A percentile compares a stretch with the other conserved stretches of the same genome.
Conservation (phyloP, 1,140 invertebrate genomes). For the Hycleus phaleratus region DNA sequence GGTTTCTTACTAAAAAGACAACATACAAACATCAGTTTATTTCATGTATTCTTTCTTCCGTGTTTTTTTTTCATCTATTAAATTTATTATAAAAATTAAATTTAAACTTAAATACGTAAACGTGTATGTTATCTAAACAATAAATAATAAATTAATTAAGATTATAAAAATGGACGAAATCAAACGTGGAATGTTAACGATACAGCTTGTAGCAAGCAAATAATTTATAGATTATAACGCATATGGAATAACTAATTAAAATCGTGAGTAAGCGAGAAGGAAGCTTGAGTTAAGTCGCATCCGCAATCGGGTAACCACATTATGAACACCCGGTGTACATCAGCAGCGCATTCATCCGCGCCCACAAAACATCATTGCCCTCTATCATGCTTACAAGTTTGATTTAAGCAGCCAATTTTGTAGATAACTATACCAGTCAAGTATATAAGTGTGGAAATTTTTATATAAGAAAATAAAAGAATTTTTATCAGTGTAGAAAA, state of each 20-base stretch:
- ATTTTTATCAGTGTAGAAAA: too few relatives aligned
- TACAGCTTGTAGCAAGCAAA: constrained; percentile 9
- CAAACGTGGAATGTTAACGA: not conserved
- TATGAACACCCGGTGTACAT: constrained; percentile 33
- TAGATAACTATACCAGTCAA: not conserved
- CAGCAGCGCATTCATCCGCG: constrained; percentile 13
- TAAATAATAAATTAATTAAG: too few relatives aligned
- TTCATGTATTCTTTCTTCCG: too few relatives aligned
- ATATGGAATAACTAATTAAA: constrained; percentile 34
- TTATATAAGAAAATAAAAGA: too few relatives aligned
- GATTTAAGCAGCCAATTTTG: constrained; percentile 13
- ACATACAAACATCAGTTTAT: too few relatives aligned
- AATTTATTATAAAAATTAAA: too few relatives aligned
- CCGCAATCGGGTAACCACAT: constrained; percentile 29
- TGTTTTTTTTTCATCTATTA: too few relatives aligned
- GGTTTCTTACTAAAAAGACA: constrained; percentile 3
- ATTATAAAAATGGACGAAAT: too few relatives aligned
- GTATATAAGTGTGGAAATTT: too few relatives aligned
- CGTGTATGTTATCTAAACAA: too few relatives aligned
- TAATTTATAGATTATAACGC: constrained; percentile 32
- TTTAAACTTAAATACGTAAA: too few relatives aligned
- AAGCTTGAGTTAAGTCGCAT: constrained; percentile 20
- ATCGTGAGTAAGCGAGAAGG: constrained; percentile 24
- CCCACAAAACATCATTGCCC: constrained; percentile 15
- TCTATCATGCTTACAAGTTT: constrained; percentile 7